Percentiles rank a stretch among this genome's conserved stretches.
Evolutionary conservation across 2,113 vertebrate species (phyloP).

Genomic region (Mobula birostris): DNA sequence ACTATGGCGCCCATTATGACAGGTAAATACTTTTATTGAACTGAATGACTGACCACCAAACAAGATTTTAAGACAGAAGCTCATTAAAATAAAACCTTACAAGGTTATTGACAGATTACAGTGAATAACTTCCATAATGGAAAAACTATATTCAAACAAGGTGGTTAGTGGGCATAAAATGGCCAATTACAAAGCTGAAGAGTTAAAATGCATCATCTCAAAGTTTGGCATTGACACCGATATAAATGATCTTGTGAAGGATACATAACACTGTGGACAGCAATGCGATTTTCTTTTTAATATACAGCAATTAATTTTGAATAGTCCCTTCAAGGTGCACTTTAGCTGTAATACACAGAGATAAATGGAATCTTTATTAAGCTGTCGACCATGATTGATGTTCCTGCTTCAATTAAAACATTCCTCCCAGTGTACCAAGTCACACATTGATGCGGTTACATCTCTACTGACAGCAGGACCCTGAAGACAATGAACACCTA

Average conservation of each 20-base stretch:
- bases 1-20: neutral
- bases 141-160: neutral
- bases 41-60: neutral
- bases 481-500: neutral
- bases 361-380: slow-evolving; percentile 18
- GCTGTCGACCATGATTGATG: slow-evolving; percentile 13
- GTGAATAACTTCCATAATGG: neutral
- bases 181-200: neutral
- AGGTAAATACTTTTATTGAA: neutral
- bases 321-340: neutral
- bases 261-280: neutral
- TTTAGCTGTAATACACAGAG: neutral
- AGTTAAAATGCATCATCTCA: neutral
- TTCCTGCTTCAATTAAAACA: slow-evolving; percentile 27
- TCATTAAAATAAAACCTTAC: neutral
- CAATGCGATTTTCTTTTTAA: neutral
- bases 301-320: slow-evolving; percentile 1
- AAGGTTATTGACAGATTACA: neutral
- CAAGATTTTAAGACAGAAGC: neutral
- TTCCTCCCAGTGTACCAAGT: neutral
- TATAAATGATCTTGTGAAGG: neutral
- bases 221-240: neutral
- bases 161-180: neutral
- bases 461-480: neutral
- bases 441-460: slow-evolving; percentile 13